phyloP scores from a whole-genome alignment of 1,140 invertebrate genomes.

The Drosophila gunungcola region DNA sequence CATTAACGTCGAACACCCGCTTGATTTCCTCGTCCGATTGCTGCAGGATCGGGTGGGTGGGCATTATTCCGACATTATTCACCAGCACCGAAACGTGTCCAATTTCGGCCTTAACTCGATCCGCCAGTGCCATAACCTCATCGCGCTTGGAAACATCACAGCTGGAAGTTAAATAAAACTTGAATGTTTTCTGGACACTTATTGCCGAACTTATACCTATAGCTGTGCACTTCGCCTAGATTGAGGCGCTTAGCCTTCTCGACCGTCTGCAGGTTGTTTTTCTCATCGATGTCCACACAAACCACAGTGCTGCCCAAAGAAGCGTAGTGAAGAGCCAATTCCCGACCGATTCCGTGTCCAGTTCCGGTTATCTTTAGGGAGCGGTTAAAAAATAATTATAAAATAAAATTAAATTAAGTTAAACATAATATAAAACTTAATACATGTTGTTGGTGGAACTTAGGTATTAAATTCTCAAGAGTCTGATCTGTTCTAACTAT shows the following conservation, averaged over 20 bases:
- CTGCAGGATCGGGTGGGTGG: slow-evolving; percentile 87
- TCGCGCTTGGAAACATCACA: slow-evolving; percentile 90
- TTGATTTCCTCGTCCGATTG: slow-evolving; percentile 87
- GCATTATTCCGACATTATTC: slow-evolving; percentile 93
- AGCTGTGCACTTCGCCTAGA: slow-evolving; percentile 85
- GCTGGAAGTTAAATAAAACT: slow-evolving; percentile 70
- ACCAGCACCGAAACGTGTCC: slow-evolving; percentile 89
- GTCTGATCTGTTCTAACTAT: too few species aligned
- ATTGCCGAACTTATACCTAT: slow-evolving; percentile 84
- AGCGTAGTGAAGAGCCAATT: slow-evolving; percentile 93
- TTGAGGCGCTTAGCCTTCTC: slow-evolving; percentile 86
- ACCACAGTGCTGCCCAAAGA: slow-evolving; percentile 91
- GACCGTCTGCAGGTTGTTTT: slow-evolving; percentile 88
- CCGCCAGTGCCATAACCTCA: slow-evolving; percentile 86
- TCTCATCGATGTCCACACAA: slow-evolving; percentile 94
- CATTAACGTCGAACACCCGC: slow-evolving; percentile 89
- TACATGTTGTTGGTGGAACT: too few species aligned
- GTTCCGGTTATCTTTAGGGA: slow-evolving; percentile 92
- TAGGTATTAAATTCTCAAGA: too few species aligned
- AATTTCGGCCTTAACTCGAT: slow-evolving; percentile 87
- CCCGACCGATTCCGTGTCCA: slow-evolving; percentile 95
- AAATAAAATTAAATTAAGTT: too few species aligned
- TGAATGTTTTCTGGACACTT: not conserved
- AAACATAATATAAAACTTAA: too few species aligned
- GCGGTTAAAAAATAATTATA: too few species aligned